These are phyloP conservation scores for Aspidiotus destructor DNA, from an alignment of 2,888 invertebrate species.

Conservation along the genomic window DNA sequence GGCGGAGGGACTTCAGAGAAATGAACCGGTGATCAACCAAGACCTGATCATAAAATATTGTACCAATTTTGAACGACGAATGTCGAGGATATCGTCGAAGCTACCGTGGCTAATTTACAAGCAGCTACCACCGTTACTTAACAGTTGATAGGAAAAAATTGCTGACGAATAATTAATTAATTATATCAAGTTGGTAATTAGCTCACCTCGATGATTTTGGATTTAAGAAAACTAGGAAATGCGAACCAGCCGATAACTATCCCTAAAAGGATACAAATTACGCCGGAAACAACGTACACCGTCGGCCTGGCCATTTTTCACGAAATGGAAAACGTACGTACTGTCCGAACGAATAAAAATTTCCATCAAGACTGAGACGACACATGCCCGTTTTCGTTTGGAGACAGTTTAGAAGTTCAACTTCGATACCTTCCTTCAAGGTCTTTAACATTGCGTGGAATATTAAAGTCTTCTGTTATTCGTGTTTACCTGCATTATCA, in stretches of 20 bases:
- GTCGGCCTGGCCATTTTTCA: constrained; percentile 37
- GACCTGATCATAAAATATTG: too few species aligned
- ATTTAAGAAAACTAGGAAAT: constrained; percentile 36
- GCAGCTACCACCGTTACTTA: too few species aligned
- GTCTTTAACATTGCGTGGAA: constrained; percentile 31
- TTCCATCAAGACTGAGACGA: constrained; percentile 25
- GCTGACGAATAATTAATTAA: too few species aligned
- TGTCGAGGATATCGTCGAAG: too few species aligned
- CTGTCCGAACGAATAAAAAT: constrained; percentile 23
- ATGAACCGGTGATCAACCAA: too few species aligned
- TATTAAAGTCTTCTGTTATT: constrained; percentile 25
- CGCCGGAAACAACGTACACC: constrained; percentile 36
- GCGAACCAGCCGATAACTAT: constrained; percentile 37
- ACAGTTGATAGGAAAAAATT: too few species aligned
- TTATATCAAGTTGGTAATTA: too few species aligned
- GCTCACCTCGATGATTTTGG: constrained; percentile 37
- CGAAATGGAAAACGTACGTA: constrained; percentile 8
- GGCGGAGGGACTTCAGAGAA: too few species aligned
- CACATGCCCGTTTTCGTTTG: constrained; percentile 15
- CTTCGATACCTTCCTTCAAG: constrained; percentile 30
- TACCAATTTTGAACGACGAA: too few species aligned
- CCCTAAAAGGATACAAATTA: constrained; percentile 36
- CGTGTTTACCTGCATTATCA: constrained; percentile 24
- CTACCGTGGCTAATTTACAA: too few species aligned
- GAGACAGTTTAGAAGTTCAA: constrained; percentile 10